phyloP scores from a whole-genome alignment of 2,888 invertebrate species.

The Andrena bicolor region DNA sequence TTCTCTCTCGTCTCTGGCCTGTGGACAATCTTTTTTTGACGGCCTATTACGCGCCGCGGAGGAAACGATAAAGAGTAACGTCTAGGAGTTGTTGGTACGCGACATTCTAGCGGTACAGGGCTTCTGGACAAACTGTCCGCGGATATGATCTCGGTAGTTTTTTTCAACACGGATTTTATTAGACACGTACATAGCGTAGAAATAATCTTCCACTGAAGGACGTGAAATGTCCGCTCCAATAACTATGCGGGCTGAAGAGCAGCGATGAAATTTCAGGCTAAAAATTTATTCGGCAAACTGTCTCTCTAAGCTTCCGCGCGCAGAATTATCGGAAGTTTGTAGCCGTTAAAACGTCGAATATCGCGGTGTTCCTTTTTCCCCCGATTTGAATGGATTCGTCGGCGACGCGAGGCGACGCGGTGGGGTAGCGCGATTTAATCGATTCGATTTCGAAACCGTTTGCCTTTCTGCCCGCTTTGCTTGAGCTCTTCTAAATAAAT shows the following conservation, averaged over 20 bases:
- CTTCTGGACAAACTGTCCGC: too few species aligned
- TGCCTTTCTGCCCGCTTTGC: background rate
- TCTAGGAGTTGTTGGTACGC: too few species aligned
- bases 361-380: background rate
- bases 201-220: too few species aligned
- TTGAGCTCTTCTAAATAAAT: conserved; percentile 29
- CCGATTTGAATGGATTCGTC: conserved; percentile 1
- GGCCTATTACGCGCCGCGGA: background rate
- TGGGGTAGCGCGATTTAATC: background rate
- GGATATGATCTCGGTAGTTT: too few species aligned
- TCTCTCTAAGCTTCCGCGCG: conserved; percentile 12
- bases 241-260: conserved; percentile 15
- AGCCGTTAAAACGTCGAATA: conserved; percentile 22
- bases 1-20: background rate
- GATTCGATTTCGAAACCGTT: conserved; percentile 28
- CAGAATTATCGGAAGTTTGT: conserved; percentile 39
- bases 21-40: background rate
- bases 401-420: background rate
- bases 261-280: conserved; percentile 37
- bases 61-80: background rate
- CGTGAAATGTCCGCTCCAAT: too few species aligned
- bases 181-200: too few species aligned
- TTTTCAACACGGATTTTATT: too few species aligned
- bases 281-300: conserved; percentile 50
- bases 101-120: too few species aligned